Conservation (phyloP, 2,888 invertebrate species). For the Cataglyphis livida region DNA sequence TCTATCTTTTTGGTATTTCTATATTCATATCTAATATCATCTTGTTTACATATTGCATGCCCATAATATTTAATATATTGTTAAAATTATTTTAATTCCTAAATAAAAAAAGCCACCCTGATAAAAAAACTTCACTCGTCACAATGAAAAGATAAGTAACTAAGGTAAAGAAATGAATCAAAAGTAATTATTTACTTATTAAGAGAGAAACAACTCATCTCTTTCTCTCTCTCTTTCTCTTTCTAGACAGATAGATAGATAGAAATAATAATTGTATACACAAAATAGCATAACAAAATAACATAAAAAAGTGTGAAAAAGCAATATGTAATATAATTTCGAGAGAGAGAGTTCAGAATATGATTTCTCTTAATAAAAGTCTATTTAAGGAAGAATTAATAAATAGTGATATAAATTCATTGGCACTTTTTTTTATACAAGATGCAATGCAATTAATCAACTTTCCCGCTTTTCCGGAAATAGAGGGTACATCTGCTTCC, state of each 20-base stretch:
- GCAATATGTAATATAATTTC: background rate
- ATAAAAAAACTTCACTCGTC: background rate
- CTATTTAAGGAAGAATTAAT: background rate
- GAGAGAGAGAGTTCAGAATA: background rate
- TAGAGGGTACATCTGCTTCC: background rate
- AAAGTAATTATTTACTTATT: background rate
- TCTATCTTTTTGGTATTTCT: background rate
- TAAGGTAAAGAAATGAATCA: background rate
- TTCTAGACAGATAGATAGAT: background rate
- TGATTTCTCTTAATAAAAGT: no score
- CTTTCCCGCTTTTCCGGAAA: constrained; percentile 15
- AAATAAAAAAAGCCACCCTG: background rate
- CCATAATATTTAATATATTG: background rate
- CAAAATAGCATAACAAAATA: no score
- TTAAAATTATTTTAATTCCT: background rate
- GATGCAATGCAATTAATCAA: background rate
- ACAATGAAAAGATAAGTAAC: background rate
- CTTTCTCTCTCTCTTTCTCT: background rate
- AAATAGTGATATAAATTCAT: background rate
- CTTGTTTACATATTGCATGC: background rate
- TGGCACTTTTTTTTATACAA: background rate
- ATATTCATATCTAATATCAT: background rate
- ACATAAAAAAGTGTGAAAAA: background rate
- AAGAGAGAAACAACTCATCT: background rate
- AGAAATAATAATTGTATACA: no score